These are phyloP conservation scores for Troides oblongomaculatus DNA, from an alignment of 2,888 invertebrate species.

Conservation along the genomic window DNA sequence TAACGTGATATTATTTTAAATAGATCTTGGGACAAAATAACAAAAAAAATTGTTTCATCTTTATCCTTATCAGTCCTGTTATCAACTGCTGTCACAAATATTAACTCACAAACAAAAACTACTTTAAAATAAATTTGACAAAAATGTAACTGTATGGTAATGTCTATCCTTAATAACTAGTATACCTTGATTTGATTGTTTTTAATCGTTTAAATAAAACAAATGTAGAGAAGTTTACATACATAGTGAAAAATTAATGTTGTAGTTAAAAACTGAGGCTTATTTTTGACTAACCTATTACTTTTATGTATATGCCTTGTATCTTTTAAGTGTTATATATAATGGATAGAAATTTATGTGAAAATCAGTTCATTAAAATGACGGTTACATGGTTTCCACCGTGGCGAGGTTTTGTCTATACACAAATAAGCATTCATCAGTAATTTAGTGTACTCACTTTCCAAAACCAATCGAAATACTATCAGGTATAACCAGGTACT, in stretches of 20 bases:
- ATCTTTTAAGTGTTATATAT: neutral
- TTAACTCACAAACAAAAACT: neutral
- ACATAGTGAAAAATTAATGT: too few relatives aligned
- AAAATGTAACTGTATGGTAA: neutral
- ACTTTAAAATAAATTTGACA: neutral
- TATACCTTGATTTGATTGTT: too few relatives aligned
- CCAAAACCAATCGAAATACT: neutral
- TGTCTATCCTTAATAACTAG: too few relatives aligned
- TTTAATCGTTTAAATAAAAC: too few relatives aligned
- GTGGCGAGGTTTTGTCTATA: neutral
- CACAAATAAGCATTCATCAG: neutral
- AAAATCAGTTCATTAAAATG: neutral
- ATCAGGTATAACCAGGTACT: conserved; percentile 6
- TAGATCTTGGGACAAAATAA: neutral
- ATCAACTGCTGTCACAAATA: neutral
- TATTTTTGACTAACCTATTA: neutral
- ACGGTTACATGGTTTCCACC: neutral
- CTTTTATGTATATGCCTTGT: neutral
- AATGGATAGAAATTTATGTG: neutral
- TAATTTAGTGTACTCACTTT: neutral
- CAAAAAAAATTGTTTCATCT: neutral
- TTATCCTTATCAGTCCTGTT: neutral
- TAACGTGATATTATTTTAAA: neutral
- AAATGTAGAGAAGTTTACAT: too few relatives aligned
- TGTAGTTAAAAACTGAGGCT: too few relatives aligned